These are phyloP conservation scores for Entomobrya multifasciata DNA, from an alignment of 2,888 invertebrate species.

Conservation along the genomic window DNA sequence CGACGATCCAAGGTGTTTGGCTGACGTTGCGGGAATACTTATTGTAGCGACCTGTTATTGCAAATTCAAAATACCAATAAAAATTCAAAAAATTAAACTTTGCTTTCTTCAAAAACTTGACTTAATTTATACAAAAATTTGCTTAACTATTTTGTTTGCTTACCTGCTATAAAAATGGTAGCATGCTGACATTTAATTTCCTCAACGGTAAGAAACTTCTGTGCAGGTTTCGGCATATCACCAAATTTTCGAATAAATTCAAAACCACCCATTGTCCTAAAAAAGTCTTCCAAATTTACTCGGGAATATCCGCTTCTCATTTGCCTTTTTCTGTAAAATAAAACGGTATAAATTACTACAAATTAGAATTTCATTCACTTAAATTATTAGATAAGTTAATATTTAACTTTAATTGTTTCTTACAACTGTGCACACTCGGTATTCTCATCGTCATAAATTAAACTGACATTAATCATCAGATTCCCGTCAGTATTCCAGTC, in stretches of 20 bases:
- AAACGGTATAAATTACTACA: neutral
- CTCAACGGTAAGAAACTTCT: slow-evolving; percentile 82
- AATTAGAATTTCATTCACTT: too few relatives aligned
- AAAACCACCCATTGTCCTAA: neutral
- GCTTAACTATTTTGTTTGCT: too few relatives aligned
- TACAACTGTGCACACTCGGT: slow-evolving; percentile 84
- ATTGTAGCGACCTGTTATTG: slow-evolving; percentile 87
- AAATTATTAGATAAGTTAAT: too few relatives aligned
- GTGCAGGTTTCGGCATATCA: slow-evolving; percentile 83
- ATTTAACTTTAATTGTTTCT: too few relatives aligned
- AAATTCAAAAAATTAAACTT: too few relatives aligned
- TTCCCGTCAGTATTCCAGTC: slow-evolving; percentile 85
- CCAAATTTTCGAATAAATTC: slow-evolving; percentile 80
- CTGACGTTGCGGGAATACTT: slow-evolving; percentile 92
- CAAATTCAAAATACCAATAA: slow-evolving; percentile 40
- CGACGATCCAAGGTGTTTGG: slow-evolving; percentile 96
- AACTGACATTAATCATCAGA: slow-evolving; percentile 85
- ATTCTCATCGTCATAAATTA: slow-evolving; percentile 84
- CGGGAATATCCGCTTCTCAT: slow-evolving; percentile 26
- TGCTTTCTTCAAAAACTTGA: too few relatives aligned
- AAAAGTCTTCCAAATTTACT: slow-evolving; percentile 45
- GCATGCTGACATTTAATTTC: slow-evolving; percentile 84
- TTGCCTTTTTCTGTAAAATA: slow-evolving; percentile 7
- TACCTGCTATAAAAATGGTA: slow-evolving; percentile 85
- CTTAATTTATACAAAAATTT: too few relatives aligned